Base-by-base conservation (phyloP, 1,140 invertebrate genomes). In the Copidosoma floridanum region DNA sequence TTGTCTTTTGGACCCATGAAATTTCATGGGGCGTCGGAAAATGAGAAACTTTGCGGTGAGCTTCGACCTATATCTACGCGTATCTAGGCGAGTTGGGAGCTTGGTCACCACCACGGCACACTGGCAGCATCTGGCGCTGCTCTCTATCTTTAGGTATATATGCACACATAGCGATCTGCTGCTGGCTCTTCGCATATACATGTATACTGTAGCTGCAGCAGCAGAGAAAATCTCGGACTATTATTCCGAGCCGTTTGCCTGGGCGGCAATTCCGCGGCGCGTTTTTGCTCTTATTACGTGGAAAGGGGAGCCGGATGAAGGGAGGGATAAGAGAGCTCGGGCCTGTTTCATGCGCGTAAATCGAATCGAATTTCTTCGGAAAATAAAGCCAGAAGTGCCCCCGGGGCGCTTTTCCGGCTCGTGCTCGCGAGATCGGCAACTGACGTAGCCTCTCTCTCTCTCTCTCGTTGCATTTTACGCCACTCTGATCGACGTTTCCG, bases 281-380 rank as follows among this genome's bases (percentile, higher is more conserved):
- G 41, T 40, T 38, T 54, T 51, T 54, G 35, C 58, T 55, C 58
- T 61, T 61, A 61, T 61, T 53, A 60, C 26, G 21, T 37, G 52
- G 52, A 21, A 32, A 37, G 32, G 23, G 3, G 29, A 24, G 16
- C n/a, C 14, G 20, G 7, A 10, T 12, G 47, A 29, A 32, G 6
- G 27, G 18, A 11, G 6, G 46, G 18, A 16, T 6, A 48, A n/a
- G 46, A 29, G 46, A 16, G 32, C 43, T 46, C 18, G 18, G 27
- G 50, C 57, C 53, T 60, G 57, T 60, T 60, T 60, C 57, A 53
- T 38, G 41, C 58, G 44, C 58, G 58, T 61, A 61, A 61, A 61
- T 61, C 58, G 58, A 61, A 61, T 61, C 58, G 58, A 61, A 61
- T 61, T 59, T 61, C 58, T 54, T 54, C 58, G 58, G 58, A 54